A percentile compares a stretch with the other conserved stretches of the same genome.
These are phyloP conservation scores for Digitonthophagus gazella DNA, from an alignment of 2,888 invertebrate species.

Conservation along the genomic window DNA sequence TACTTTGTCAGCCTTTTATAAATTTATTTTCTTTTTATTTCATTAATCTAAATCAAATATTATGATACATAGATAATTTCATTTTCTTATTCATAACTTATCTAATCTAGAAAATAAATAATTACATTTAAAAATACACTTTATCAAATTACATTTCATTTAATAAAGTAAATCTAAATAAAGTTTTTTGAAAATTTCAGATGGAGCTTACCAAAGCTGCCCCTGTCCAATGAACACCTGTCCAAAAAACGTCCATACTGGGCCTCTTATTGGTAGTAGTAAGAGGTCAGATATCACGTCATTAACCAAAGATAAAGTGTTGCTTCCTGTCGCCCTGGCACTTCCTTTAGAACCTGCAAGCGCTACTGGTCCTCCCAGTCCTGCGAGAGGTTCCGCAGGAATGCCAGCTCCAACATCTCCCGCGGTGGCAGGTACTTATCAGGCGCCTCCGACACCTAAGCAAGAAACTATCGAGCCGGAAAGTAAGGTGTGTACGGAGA, in stretches of 20 bases:
- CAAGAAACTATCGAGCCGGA: slow-evolving; percentile 38
- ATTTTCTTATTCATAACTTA: not conserved
- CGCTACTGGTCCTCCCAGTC: slow-evolving; percentile 64
- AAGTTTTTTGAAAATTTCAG: slow-evolving; percentile 44
- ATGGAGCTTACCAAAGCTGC: slow-evolving; percentile 67
- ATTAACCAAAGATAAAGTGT: slow-evolving; percentile 49
- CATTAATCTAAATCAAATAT: not conserved
- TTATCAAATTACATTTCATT: too few species aligned
- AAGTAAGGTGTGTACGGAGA: slow-evolving; percentile 40
- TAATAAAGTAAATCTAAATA: too few species aligned
- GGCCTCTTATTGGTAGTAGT: slow-evolving; percentile 96
- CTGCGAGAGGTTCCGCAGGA: slow-evolving; percentile 67
- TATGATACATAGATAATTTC: not conserved
- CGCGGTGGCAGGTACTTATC: slow-evolving; percentile 52
- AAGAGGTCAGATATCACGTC: slow-evolving; percentile 58
- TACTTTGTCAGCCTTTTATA: too few species aligned
- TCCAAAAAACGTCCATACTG: slow-evolving; percentile 98
- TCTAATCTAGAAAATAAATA: not conserved
- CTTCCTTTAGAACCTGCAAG: slow-evolving; percentile 54
- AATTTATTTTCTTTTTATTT: too few species aligned
- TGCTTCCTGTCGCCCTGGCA: slow-evolving; percentile 54
- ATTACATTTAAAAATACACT: too few species aligned
- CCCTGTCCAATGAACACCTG: slow-evolving; percentile 91
- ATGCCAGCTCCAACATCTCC: slow-evolving; percentile 62
- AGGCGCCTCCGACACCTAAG: slow-evolving; percentile 42